phyloP scores from a whole-genome alignment of 1,140 invertebrate species.

The Epicauta chinensis region DNA sequence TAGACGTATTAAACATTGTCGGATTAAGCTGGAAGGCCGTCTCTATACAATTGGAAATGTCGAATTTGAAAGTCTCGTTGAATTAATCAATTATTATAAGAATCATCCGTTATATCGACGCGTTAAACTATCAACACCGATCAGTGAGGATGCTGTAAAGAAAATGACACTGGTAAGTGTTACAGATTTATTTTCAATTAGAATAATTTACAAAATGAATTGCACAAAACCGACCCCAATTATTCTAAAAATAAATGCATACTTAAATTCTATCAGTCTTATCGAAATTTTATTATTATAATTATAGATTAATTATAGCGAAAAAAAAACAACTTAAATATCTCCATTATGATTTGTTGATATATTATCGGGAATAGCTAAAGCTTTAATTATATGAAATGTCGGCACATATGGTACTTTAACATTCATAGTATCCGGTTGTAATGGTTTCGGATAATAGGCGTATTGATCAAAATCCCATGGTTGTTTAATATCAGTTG shows the following conservation, averaged over 20 bases:
- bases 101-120: constrained; percentile 84
- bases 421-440: constrained; percentile 24
- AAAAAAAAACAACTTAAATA: background rate
- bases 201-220: constrained; percentile 20
- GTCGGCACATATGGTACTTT: constrained; percentile 31
- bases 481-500: constrained; percentile 18
- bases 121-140: constrained; percentile 71
- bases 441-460: constrained; percentile 29
- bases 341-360: background rate
- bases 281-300: background rate
- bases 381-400: constrained; percentile 34
- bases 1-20: constrained; percentile 91
- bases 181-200: constrained; percentile 6
- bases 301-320: background rate
- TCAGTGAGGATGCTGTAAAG: constrained; percentile 72
- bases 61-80: constrained; percentile 90
- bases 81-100: constrained; percentile 87
- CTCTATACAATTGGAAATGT: constrained; percentile 84
- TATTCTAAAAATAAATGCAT: background rate
- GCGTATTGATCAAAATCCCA: constrained; percentile 31
- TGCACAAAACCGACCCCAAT: constrained; percentile 32
- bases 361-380: constrained; percentile 29
- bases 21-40: constrained; percentile 85
- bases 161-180: constrained; percentile 59
- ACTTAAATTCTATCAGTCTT: constrained; percentile 12